Conservation (phyloP, 2,888 invertebrate species). For the Mythimna albipuncta region DNA sequence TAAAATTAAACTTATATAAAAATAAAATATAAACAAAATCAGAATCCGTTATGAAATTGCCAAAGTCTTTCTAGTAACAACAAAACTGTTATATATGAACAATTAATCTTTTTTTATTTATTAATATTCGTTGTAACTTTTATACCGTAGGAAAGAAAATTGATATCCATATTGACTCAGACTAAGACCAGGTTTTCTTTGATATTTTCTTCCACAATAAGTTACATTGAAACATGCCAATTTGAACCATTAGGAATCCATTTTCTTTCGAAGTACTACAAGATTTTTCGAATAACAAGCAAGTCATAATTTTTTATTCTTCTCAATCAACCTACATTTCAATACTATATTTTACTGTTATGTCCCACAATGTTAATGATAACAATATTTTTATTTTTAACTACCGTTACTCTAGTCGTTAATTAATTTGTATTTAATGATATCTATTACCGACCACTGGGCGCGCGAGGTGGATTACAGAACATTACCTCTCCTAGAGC, state of each 20-base stretch:
- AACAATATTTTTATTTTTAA: neutral
- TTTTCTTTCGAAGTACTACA: neutral
- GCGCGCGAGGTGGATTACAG: no score
- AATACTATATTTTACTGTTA: neutral
- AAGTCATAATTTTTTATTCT: no score
- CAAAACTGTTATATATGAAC: neutral
- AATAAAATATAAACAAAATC: constrained; percentile 33
- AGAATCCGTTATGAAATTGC: constrained; percentile 62
- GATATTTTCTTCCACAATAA: neutral
- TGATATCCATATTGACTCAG: no score
- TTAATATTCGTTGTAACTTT: no score
- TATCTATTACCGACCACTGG: neutral
- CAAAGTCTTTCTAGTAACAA: constrained; percentile 55
- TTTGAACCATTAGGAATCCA: neutral
- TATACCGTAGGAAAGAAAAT: no score
- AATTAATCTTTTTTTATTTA: no score
- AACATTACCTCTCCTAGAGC: no score
- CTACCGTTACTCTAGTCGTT: constrained; percentile 8
- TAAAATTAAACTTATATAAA: constrained; percentile 51
- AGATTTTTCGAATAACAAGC: no score
- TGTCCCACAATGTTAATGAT: constrained; percentile 1
- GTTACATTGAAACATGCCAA: neutral
- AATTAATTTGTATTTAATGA: constrained; percentile 18
- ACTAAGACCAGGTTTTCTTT: neutral
- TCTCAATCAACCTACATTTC: no score